A percentile compares a stretch with the other conserved stretches of the same genome.
These are phyloP conservation scores for Gymnocypris eckloni DNA, from an alignment of 2,797 vertebrate genomes.

Conservation along the genomic window DNA sequence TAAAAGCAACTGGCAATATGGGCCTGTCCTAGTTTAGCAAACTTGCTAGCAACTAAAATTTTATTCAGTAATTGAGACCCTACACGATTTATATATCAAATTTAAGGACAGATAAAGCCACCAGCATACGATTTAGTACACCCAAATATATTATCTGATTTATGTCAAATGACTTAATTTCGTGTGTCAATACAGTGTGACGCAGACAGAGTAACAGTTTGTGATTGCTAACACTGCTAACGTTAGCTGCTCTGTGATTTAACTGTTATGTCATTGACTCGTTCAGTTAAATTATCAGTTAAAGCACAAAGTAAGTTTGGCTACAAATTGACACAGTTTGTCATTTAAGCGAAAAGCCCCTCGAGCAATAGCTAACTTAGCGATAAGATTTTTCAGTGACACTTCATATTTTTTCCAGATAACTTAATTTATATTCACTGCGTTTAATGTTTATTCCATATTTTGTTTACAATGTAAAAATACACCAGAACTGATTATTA, in stretches of 20 bases:
- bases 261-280: background rate
- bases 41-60: background rate
- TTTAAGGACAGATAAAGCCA: background rate
- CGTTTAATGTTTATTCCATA: background rate
- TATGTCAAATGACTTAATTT: background rate
- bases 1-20: background rate
- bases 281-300: too few relatives aligned
- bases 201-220: background rate
- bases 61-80: background rate
- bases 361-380: background rate
- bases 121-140: background rate
- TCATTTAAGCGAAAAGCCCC: background rate
- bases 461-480: background rate
- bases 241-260: constrained; percentile 28
- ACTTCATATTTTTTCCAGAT: background rate
- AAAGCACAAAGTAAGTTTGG: background rate
- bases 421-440: background rate
- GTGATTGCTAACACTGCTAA: constrained; percentile 7
- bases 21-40: constrained; percentile 18
- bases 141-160: background rate
- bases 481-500: background rate
- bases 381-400: background rate
- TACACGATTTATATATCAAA: background rate
- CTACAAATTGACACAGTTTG: background rate
- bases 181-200: background rate